Percentiles rank a stretch among this genome's conserved stretches.
Evolutionary conservation across 2,888 invertebrate species (phyloP).

Genomic region (Erebia epiphron): DNA sequence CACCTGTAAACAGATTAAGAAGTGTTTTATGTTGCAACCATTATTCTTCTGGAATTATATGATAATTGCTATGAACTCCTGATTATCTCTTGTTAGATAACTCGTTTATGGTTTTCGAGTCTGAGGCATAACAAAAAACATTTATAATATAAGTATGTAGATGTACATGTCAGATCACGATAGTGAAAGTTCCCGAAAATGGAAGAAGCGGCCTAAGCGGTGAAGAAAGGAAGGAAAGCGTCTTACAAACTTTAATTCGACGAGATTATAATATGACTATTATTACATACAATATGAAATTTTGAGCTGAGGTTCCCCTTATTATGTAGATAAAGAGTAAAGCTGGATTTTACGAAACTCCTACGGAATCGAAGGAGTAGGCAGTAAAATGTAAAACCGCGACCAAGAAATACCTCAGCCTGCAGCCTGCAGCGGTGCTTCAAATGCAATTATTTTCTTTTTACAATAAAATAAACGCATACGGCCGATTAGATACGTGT

Average conservation of each 20-base stretch:
- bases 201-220: too few relatives aligned
- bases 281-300: too few relatives aligned
- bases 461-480: constrained; percentile 1
- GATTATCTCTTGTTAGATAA: constrained; percentile 7
- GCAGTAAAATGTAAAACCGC: not conserved
- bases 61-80: constrained; percentile 16
- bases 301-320: too few relatives aligned
- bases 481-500: constrained; percentile 15
- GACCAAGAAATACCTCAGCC: not conserved
- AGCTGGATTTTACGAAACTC: too few relatives aligned
- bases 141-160: not conserved
- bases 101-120: not conserved
- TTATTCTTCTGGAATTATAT: constrained; percentile 12
- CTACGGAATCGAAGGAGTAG: too few relatives aligned
- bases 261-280: too few relatives aligned
- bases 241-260: too few relatives aligned
- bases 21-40: constrained; percentile 16
- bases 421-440: not conserved
- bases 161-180: not conserved
- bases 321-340: too few relatives aligned
- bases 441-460: not conserved
- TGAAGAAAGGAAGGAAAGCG: too few relatives aligned
- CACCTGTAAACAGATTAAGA: constrained; percentile 33
- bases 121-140: not conserved
- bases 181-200: not conserved